Evolutionary conservation across 2,113 vertebrate genomes (phyloP).

Genomic region (Marmota flaviventris): DNA sequence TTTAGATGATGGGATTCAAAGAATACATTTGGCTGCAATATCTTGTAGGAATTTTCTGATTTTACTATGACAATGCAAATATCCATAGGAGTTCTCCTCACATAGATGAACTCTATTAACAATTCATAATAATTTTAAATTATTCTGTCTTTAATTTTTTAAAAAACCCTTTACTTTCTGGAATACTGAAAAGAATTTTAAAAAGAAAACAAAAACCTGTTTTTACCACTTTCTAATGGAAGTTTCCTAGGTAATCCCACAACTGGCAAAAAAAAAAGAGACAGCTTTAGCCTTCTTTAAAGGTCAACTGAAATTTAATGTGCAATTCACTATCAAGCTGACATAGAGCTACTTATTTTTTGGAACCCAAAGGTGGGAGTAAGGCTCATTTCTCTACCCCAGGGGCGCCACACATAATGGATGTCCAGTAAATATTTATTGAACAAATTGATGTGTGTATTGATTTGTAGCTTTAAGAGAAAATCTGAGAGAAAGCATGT

Average conservation of each 20-base stretch:
- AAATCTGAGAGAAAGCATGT: background rate
- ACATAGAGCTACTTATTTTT: constrained; percentile 42
- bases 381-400: background rate
- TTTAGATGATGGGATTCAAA: background rate
- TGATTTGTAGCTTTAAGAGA: constrained; percentile 41
- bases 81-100: background rate
- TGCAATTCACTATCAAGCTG: constrained; percentile 24
- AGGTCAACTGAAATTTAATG: constrained; percentile 54
- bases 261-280: background rate
- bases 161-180: background rate
- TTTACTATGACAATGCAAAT: background rate
- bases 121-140: constrained; percentile 26
- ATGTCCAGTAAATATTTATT: background rate
- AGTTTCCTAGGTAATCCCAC: constrained; percentile 47
- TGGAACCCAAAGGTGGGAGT: background rate
- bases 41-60: background rate
- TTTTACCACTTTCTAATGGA: constrained; percentile 6
- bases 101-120: constrained; percentile 12
- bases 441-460: constrained; percentile 44
- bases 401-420: background rate
- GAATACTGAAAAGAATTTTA: constrained; percentile 15
- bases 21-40: background rate
- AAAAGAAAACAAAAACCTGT: background rate
- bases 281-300: constrained; percentile 23
- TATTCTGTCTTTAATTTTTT: background rate